Percentiles rank a stretch among this genome's conserved stretches.
Evolutionary conservation across 1,140 invertebrate species (phyloP).

Genomic region (Bathynomus jamesi): DNA sequence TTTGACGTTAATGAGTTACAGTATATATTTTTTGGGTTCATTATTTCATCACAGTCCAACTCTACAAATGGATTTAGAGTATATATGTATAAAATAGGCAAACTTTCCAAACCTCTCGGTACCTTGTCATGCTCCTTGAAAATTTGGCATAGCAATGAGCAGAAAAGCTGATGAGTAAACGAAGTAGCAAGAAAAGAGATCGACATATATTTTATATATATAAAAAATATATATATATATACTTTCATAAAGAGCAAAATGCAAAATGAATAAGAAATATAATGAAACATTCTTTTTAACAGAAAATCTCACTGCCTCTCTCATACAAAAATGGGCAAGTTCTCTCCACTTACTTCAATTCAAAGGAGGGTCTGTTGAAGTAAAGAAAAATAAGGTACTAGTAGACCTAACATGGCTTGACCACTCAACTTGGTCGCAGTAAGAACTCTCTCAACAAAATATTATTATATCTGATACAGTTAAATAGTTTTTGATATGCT

Average conservation of each 20-base stretch:
- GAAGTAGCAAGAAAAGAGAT: constrained; percentile 1
- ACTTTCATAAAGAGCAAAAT: background rate
- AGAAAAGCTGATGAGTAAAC: background rate
- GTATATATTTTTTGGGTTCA: background rate
- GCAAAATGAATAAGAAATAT: constrained; percentile 1
- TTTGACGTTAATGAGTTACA: background rate
- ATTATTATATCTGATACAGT: no score
- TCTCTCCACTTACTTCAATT: background rate
- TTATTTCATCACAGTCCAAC: constrained; percentile 1
- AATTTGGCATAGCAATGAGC: background rate
- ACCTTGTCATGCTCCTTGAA: background rate
- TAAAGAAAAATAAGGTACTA: background rate
- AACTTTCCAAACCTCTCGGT: background rate
- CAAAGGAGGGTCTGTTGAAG: background rate
- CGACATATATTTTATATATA: background rate
- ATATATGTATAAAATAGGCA: constrained; percentile 1
- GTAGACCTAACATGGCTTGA: background rate
- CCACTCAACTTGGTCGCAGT: background rate
- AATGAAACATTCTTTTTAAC: constrained; percentile 1
- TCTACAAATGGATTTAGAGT: background rate
- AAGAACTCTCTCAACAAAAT: no score
- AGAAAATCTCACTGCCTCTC: constrained; percentile 1
- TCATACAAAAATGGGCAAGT: background rate
- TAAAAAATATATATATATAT: background rate
- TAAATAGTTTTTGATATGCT: no score